phyloP scores from a whole-genome alignment of 1,140 invertebrate genomes.

The Diachasmimorpha longicaudata region DNA sequence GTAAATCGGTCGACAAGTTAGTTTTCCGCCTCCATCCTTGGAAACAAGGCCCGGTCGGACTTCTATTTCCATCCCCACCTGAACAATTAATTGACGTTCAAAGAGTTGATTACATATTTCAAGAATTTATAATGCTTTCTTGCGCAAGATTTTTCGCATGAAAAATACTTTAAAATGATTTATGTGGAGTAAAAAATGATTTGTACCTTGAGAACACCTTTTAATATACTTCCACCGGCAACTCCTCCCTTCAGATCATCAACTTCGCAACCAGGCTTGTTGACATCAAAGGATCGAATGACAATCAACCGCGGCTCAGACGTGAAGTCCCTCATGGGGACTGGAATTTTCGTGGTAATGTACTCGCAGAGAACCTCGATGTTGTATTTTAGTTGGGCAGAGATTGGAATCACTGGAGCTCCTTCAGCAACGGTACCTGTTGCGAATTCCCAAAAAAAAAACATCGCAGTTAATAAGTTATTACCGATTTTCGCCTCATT shows the following conservation, averaged over 20 bases:
- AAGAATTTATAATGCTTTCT: no score
- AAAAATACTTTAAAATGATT: not conserved
- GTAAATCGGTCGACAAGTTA: conserved; percentile 95
- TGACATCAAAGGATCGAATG: conserved; percentile 99
- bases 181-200: conserved; percentile 12
- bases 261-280: conserved; percentile 99
- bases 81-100: conserved; percentile 17
- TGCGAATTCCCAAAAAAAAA: conserved; percentile 15
- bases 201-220: conserved; percentile 88
- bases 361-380: conserved; percentile 99
- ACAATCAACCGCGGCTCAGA: conserved; percentile 97
- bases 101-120: no score
- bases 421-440: conserved; percentile 96
- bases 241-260: conserved; percentile 98
- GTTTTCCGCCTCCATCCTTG: conserved; percentile 93
- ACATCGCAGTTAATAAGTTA: no score
- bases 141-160: no score
- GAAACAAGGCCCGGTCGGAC: conserved; percentile 95
- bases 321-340: conserved; percentile 93
- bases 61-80: conserved; percentile 89
- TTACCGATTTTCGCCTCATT: not conserved
- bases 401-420: conserved; percentile 98
- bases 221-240: conserved; percentile 96
- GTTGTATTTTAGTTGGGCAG: conserved; percentile 99
- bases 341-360: conserved; percentile 97